phyloP scores from a whole-genome alignment of 2,113 vertebrate species.

The Calidris pugnax region DNA sequence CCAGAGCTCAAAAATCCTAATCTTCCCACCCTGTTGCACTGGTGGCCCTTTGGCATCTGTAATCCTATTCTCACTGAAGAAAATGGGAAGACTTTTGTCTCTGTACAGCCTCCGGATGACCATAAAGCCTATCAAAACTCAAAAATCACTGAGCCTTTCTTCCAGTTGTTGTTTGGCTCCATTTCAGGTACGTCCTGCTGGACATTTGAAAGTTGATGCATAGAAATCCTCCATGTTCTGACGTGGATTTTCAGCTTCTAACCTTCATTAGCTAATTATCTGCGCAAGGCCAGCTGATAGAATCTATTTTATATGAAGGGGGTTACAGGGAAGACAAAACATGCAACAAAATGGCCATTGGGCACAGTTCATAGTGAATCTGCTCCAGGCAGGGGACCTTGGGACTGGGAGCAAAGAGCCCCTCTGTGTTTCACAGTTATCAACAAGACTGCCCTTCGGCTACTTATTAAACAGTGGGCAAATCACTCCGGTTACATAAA shows the following conservation, averaged over 20 bases:
- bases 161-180: neutral
- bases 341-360: neutral
- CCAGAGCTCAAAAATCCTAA: constrained; percentile 38
- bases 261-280: neutral
- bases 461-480: neutral
- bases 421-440: neutral
- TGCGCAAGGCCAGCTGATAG: neutral
- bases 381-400: neutral
- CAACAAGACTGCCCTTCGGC: neutral
- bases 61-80: neutral
- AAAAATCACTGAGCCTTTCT: neutral
- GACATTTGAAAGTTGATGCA: neutral
- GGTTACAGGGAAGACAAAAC: neutral
- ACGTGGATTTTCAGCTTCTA: neutral
- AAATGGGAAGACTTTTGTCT: neutral
- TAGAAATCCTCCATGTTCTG: neutral
- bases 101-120: neutral
- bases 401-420: neutral
- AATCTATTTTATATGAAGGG: neutral
- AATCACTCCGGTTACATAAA: neutral
- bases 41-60: neutral
- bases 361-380: neutral
- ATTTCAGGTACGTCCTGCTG: neutral
- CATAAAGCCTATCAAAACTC: neutral
- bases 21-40: constrained; percentile 13